phyloP scores from a whole-genome alignment of 2,797 vertebrate species.

The Oreochromis grahami region DNA sequence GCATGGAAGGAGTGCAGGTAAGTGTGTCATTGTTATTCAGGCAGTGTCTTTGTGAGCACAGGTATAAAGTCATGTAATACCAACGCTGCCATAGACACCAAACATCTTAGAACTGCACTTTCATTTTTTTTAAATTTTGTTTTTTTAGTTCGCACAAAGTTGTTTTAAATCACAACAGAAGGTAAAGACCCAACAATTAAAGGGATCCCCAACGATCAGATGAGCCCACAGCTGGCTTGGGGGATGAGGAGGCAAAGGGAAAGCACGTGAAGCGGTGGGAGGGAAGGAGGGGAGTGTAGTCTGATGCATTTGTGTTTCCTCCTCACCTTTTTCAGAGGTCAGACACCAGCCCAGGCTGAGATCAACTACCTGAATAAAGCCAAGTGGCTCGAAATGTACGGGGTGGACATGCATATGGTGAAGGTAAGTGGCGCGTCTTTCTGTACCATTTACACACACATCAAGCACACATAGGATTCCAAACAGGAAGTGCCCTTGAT shows the following conservation, averaged over 20 bases:
- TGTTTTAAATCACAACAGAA: neutral
- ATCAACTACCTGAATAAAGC: conserved; percentile 99
- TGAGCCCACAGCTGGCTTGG: neutral
- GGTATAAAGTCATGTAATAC: neutral
- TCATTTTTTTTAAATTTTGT: accelerated
- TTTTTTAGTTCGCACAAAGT: neutral
- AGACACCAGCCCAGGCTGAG: conserved; percentile 94
- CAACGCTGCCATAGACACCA: accelerated
- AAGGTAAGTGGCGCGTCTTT: conserved; percentile 77
- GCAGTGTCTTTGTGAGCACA: neutral
- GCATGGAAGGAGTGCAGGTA: conserved; percentile 98
- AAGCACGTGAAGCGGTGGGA: neutral
- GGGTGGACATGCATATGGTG: conserved; percentile 98
- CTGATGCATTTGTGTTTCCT: neutral
- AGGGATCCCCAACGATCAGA: neutral
- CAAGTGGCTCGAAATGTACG: conserved; percentile 99
- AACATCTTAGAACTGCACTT: neutral
- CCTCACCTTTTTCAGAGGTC: conserved; percentile 77
- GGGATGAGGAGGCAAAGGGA: neutral
- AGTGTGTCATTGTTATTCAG: neutral
- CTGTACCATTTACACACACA: neutral
- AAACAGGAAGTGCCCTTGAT: conserved; percentile 5
- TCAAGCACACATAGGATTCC: neutral
- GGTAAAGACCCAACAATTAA: accelerated
- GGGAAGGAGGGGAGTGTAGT: neutral